A percentile compares a stretch with the other conserved stretches of the same genome.
Evolutionary conservation across 2,888 invertebrate genomes (phyloP).

Genomic region (Drosophila colorata): DNA sequence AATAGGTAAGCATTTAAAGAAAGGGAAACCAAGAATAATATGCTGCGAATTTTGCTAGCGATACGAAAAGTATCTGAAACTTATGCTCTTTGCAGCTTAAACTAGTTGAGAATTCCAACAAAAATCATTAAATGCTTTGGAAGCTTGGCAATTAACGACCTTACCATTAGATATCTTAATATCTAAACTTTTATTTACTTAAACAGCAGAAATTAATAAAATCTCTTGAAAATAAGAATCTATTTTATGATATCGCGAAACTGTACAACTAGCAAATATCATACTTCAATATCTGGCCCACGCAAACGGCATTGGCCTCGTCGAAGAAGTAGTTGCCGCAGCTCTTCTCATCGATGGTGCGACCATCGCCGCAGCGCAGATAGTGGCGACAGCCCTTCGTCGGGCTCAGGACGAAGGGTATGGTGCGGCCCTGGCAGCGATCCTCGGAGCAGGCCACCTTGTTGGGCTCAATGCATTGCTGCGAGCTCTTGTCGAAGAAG

Average conservation of each 20-base stretch:
- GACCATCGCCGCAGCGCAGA: slow-evolving; percentile 62
- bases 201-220: neutral
- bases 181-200: slow-evolving; percentile 1
- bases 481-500: slow-evolving; percentile 66
- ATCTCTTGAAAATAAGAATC: slow-evolving; percentile 18
- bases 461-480: slow-evolving; percentile 61
- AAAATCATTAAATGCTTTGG: too few relatives aligned
- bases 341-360: slow-evolving; percentile 51
- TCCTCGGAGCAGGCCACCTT: slow-evolving; percentile 62
- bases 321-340: slow-evolving; percentile 80
- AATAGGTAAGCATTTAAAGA: too few relatives aligned
- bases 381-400: slow-evolving; percentile 76
- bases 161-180: slow-evolving; percentile 12
- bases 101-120: slow-evolving; percentile 1
- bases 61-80: too few relatives aligned
- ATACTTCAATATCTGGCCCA: slow-evolving; percentile 50
- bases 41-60: too few relatives aligned
- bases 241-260: neutral
- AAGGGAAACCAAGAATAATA: too few relatives aligned
- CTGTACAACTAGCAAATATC: slow-evolving; percentile 48
- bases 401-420: slow-evolving; percentile 64
- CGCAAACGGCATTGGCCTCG: slow-evolving; percentile 63
- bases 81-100: neutral
- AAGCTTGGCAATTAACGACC: neutral
- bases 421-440: slow-evolving; percentile 81